Conservation (phyloP, 2,113 vertebrate genomes). For the Xyliphius kryptos region DNA sequence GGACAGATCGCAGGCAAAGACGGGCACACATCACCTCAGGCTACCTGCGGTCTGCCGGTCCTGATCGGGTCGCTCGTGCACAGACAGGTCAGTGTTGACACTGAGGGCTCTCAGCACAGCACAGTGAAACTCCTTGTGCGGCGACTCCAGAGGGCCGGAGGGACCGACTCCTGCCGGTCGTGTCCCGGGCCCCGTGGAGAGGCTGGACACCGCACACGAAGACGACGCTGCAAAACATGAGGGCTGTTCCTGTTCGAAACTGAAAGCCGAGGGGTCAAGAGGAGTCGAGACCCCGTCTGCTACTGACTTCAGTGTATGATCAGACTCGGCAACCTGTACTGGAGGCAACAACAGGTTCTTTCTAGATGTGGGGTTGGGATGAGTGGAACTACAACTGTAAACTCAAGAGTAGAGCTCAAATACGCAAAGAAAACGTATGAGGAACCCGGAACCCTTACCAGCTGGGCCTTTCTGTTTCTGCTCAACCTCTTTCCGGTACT, state of each 20-base stretch:
- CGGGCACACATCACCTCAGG: no score
- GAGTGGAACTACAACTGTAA: neutral
- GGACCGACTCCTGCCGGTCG: constrained; percentile 17
- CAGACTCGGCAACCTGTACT: constrained; percentile 43
- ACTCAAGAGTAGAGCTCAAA: neutral
- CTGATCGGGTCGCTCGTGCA: no score
- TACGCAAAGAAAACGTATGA: neutral
- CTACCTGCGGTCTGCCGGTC: no score
- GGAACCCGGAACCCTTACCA: constrained; percentile 60
- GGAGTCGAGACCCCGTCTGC: constrained; percentile 14
- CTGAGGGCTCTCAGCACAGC: constrained; percentile 68
- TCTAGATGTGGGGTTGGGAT: constrained; percentile 16
- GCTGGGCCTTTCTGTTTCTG: constrained; percentile 85
- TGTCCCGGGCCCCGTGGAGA: constrained; percentile 17
- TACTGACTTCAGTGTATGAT: neutral
- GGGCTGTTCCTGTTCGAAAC: constrained; percentile 10
- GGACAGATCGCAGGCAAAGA: no score
- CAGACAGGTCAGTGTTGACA: no score
- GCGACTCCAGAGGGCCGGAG: constrained; percentile 48
- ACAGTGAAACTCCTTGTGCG: constrained; percentile 71
- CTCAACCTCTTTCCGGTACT: constrained; percentile 88
- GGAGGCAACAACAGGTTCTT: constrained; percentile 46
- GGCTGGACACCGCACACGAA: neutral
- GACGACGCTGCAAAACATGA: no score
- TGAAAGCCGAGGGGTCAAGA: neutral